Evolutionary conservation across 2,888 invertebrate genomes (phyloP), one percentile per base, ranked within the genome.

Genomic region (Sinotaia quadrata): DNA sequence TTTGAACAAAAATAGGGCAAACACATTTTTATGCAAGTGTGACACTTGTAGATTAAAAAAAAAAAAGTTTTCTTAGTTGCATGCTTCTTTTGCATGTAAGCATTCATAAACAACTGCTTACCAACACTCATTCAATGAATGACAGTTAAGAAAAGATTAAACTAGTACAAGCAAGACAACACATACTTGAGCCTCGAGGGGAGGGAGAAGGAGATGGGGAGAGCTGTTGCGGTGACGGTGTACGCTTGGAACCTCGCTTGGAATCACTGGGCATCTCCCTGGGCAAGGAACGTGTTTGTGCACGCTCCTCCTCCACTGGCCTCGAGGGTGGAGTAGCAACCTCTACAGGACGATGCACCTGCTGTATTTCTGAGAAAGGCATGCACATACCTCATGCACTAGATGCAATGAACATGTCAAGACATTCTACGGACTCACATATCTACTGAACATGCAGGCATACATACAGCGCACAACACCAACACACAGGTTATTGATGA

Each of bases 121-220:
- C 41, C 8, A 12, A 41, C 41, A 41, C n/a, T n/a, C n/a, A n/a
- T n/a, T n/a, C n/a, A n/a, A n/a, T n/a, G n/a, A n/a, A n/a, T n/a
- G n/a, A n/a, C n/a, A n/a, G n/a, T n/a, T 47, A 0, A 18, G 47
- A 47, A 47, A 47, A 4, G 47, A 47, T 21, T n/a, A n/a, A 47
- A 7, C 8, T n/a, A n/a, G 12, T 47, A 24, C 1, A 7, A 47
- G 47, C 8, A 18, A 12, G 21, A 47, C 47, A 47, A 47, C 68
- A 63, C 58, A 61, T 62, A 75, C 75, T 66, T 74, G 72, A 69
- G 73, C 72, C 69, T 73, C 37, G 72, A 10, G 65, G 73, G n/a
- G 73, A 72, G 5, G 73, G 69, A 34, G 74, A 68, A 60, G 75
- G 75, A 36, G 75, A 73, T 47, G 69, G 54, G 18, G 75, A 73